Conservation (phyloP, 2,797 vertebrate species). For the Zalophus californianus region DNA sequence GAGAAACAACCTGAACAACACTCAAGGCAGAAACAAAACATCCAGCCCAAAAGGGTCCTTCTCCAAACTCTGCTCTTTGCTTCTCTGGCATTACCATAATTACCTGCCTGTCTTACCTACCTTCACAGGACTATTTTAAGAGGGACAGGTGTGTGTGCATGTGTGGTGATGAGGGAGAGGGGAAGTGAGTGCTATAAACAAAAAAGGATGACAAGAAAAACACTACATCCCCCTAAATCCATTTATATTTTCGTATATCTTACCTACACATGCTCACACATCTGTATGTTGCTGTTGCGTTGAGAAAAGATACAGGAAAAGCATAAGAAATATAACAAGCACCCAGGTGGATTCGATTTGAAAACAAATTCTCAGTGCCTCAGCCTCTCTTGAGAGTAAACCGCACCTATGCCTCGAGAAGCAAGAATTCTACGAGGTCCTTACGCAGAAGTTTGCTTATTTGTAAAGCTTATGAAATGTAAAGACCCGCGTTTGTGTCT, state of each 20-base stretch:
- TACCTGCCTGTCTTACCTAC: not conserved
- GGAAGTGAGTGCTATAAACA: not conserved
- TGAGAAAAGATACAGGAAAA: constrained; percentile 12
- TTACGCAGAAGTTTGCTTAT: constrained; percentile 5
- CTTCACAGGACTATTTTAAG: not conserved
- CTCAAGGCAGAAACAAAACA: not conserved
- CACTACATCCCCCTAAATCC: not conserved
- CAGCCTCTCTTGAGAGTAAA: not conserved
- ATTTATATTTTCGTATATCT: not conserved
- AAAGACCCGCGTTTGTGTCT: not conserved
- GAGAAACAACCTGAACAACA: not conserved
- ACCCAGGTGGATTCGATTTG: not conserved
- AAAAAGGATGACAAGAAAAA: not conserved
- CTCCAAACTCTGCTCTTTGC: not conserved
- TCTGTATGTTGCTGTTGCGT: not conserved
- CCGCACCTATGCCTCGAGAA: not conserved
- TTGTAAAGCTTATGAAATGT: not conserved
- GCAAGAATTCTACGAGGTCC: not conserved
- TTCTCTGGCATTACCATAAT: not conserved
- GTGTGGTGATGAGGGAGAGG: not conserved
- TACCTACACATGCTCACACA: not conserved
- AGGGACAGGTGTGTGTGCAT: not conserved
- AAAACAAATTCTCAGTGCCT: not conserved
- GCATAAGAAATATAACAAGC: not conserved
- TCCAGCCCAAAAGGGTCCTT: not conserved